Base-by-base conservation (phyloP, 2,797 vertebrate genomes). In the Choloepus didactylus region DNA sequence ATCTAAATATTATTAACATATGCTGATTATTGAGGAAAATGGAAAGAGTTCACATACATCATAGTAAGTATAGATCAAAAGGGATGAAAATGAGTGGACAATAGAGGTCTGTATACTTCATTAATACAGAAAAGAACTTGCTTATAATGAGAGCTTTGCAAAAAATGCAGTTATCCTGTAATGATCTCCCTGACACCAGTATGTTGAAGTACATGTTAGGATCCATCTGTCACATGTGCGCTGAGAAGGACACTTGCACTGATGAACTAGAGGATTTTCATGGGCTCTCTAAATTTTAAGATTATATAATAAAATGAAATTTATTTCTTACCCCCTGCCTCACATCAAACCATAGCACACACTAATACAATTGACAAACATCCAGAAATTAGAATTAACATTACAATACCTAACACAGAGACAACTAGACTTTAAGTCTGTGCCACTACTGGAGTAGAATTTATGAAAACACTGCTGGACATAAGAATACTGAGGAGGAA, bases 361-460 rank as follows among this genome's bases (percentile, higher is more conserved):
- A 95, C 64, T 94, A 97, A 96, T 14, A 95, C n/a, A 94, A 96
- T 90, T 54, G 67, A 66, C 84, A 66, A 44, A 87, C 5, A 44
- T 44, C 49, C 41, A 87, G 70, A 89, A 96, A 66, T 81, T 91
- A 97, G 88, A 96, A 96, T 75, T 97, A 85, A 86, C 70, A 81
- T 60, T 72, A 44, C 0, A 94, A 76, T 60, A 89, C 3, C 93
- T 69, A 81, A 85, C 31, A 95, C 3, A 91, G 7, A 29, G 60
- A 87, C 66, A 56, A 62, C n/a, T 16, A 91, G 80, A 93, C 85
- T 62, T 89, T 75, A 91, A 97, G 38, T 54, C 91, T 15, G 56
- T 49, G 87, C 35, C 2, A 67, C 41, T 96, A 89, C 91, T 88
- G 31, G 86, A 94, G 76, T 3, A 93, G 69, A 89, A 95, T 95